Conservation (phyloP, 2,888 invertebrate genomes). For the Melipona bicolor region DNA sequence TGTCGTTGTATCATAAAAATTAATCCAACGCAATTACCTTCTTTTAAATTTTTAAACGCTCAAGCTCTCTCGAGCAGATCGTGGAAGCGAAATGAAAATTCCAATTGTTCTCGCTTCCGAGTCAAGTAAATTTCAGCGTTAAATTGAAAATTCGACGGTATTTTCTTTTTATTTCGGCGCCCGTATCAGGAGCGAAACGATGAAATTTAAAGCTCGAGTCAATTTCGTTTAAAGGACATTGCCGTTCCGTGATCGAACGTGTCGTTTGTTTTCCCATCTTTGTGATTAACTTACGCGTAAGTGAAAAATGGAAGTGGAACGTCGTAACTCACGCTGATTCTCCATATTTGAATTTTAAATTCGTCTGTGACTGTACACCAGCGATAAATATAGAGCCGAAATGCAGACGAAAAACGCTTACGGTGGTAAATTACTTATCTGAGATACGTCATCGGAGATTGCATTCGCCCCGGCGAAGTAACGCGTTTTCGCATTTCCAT, state of each 20-base stretch:
- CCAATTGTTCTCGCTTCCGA: background rate
- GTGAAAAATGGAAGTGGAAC: constrained; percentile 49
- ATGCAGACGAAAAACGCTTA: constrained; percentile 41
- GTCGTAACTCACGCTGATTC: constrained; percentile 39
- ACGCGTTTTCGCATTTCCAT: constrained; percentile 35
- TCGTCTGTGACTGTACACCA: background rate
- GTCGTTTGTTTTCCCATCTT: constrained; percentile 11
- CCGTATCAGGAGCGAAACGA: background rate
- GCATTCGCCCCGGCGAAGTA: constrained; percentile 24
- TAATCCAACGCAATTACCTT: too few relatives aligned
- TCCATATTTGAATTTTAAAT: constrained; percentile 55
- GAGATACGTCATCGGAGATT: constrained; percentile 42
- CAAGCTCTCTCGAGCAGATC: background rate
- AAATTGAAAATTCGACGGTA: background rate
- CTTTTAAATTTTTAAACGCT: background rate
- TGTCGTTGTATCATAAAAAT: too few relatives aligned
- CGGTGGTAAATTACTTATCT: constrained; percentile 55
- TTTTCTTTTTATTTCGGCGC: background rate
- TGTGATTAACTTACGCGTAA: constrained; percentile 38
- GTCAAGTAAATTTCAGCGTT: background rate
- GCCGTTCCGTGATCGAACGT: constrained; percentile 1
- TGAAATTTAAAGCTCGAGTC: background rate
- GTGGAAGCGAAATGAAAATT: background rate
- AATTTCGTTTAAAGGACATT: background rate
- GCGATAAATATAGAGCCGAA: constrained; percentile 41